Evolutionary conservation across 2,797 vertebrate species (phyloP), one percentile per base, ranked within the genome.

Genomic region (Sternotherus odoratus): DNA sequence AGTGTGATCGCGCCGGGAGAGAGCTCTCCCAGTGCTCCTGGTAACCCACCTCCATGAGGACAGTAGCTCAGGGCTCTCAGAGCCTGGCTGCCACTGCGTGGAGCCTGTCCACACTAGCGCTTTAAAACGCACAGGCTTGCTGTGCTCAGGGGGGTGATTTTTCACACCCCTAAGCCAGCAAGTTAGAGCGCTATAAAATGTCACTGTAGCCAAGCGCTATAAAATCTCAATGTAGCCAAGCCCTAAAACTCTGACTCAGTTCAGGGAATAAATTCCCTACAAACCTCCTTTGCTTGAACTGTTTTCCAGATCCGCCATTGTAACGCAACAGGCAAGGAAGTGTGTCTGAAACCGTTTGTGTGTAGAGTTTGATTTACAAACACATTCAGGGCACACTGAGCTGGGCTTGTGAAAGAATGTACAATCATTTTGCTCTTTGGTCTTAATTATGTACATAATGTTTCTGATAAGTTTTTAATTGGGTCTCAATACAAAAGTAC

Each of bases 401-500:
- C 90, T 49, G 10, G 57, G 23, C 26, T 75, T 75, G 13, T 8
- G 43, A 48, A 17, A 66, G 72, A 75, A 16, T 5, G 8, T 30
- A 26, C 15, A 28, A 17, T 75, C 12, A 30, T 48, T 75, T 75
- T 28, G 24, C 43, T 48, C 26, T 75, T 39, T 6, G 23, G 24
- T 48, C 43, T 46, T 48, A 75, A 28, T 15, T 43, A 11, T 51
- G 15, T 15, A 43, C 6, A 13, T 77, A 43, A 2, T 94, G 8
- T 74, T 90, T 83, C 53, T 86, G 39, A 21, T 57, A 69, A 4
- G 54, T n/a, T 48, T 75, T 75, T 16, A 50, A 12, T 30, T 86
- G 93, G 0, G 85, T 88, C 77, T 88, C 87, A 94, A 86, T 88
- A 88, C 80, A 87, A 89, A 93, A 96, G 82, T 57, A 88, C 1